Percentiles rank a stretch among this genome's conserved stretches.
These are phyloP conservation scores for Falco biarmicus DNA, from an alignment of 2,797 vertebrate genomes.

Conservation along the genomic window DNA sequence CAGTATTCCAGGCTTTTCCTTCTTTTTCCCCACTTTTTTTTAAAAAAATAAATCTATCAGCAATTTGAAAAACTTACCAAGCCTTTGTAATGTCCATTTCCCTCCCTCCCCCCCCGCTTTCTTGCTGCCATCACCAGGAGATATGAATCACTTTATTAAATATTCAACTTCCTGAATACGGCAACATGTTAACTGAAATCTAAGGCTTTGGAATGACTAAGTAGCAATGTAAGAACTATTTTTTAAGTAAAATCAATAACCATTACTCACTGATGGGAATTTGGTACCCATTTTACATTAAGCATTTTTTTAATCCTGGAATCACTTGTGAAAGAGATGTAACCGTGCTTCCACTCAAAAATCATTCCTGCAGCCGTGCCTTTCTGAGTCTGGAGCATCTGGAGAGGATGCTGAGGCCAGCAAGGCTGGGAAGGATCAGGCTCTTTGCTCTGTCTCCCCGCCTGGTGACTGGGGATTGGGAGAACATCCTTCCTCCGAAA, in stretches of 20 bases:
- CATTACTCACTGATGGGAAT: background rate
- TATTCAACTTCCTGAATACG: conserved; percentile 3
- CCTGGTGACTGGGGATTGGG: accelerated
- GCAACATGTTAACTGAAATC: background rate
- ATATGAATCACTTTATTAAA: conserved; percentile 34
- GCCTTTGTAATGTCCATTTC: background rate
- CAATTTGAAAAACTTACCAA: background rate
- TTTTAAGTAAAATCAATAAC: background rate
- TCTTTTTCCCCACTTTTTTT: background rate
- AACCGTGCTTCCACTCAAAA: background rate
- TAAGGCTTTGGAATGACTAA: background rate
- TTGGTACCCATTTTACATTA: background rate
- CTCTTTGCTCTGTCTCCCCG: background rate
- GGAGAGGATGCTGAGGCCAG: background rate
- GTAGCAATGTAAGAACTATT: background rate
- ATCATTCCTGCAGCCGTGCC: background rate
- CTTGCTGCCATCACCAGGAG: background rate
- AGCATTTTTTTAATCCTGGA: background rate
- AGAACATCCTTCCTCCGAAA: background rate
- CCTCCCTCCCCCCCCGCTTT: background rate
- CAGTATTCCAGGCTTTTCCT: background rate
- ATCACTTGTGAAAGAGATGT: background rate
- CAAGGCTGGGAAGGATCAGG: background rate
- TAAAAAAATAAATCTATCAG: background rate
- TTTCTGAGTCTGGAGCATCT: background rate